Evolutionary conservation across 2,113 vertebrate genomes (phyloP), one percentile per base, ranked within the genome.

Genomic region (Chloropsis cyanopogon): DNA sequence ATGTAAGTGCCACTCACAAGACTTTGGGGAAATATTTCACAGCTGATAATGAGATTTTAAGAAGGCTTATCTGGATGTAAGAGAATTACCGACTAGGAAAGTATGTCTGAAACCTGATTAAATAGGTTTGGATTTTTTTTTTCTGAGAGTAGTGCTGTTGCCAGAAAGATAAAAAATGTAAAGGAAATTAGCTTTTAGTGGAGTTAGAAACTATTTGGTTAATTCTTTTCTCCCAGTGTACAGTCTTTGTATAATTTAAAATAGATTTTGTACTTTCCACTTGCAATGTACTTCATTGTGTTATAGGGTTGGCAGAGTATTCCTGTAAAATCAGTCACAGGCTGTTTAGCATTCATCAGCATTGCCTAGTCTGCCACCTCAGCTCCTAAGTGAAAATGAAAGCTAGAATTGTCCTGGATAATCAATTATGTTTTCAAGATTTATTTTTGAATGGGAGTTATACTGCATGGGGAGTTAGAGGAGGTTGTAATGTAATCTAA

Each of bases 331-430:
- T 77, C 80, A 65, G 5, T 86, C 13, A 2, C 42, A 75, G 63
- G 22, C 81, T 89, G 37, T 59, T 96, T 84, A 82, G 76, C 76
- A 92, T 94, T 94, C 59, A 83, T 91, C 68, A 63, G 29, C 65
- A 26, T 39, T 71, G 61, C 18, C 85, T 18, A 70, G 47, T 63
- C 82, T 86, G 79, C 60, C 65, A 64, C 66, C 63, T 92, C 68
- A 52, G 84, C 84, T 93, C 29, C 72, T 94, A 92, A 71, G 52
- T 79, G 71, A 83, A 95, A 95, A 93, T 73, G 56, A 96, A 93
- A 89, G 72, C 61, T 71, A 22, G 63, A 77, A 71, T 90, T 88
- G 90, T 83, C 64, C 76, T 78, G 50, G 86, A 78, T 81, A 83
- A 94, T 94, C 82, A 90, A 81, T 83, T 94, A 86, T 28, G 65